Evolutionary conservation across 1,140 invertebrate genomes (phyloP).

Genomic region (Drosophila truncata): DNA sequence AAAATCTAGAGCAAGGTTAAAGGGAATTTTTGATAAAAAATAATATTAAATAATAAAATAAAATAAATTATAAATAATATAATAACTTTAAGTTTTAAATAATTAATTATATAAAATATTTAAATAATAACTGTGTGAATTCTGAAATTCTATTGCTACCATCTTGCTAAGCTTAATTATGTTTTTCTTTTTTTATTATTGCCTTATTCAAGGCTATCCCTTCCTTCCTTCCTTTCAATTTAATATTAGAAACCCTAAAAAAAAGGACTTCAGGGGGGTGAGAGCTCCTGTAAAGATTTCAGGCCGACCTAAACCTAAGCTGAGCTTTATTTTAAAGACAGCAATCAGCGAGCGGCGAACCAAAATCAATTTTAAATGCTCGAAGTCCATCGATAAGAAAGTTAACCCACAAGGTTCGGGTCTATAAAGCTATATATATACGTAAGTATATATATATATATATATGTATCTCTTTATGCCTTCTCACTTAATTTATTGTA

Average conservation of each 20-base stretch:
- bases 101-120: not conserved
- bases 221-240: not conserved
- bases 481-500: slow-evolving; percentile 84
- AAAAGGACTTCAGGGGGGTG: not conserved
- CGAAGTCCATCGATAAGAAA: slow-evolving; percentile 46
- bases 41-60: too few species aligned
- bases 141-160: too few species aligned
- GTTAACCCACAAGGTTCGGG: slow-evolving; percentile 18
- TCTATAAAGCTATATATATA: slow-evolving; percentile 1
- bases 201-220: not conserved
- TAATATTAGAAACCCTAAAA: slow-evolving; percentile 3
- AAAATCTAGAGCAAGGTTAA: too few species aligned
- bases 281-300: not conserved
- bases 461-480: slow-evolving; percentile 72
- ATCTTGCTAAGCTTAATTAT: not conserved
- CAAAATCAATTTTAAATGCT: slow-evolving; percentile 20
- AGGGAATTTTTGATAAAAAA: too few species aligned
- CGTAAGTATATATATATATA: slow-evolving; percentile 29
- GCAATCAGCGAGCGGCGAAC: not conserved
- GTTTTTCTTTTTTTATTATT: not conserved
- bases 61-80: too few species aligned
- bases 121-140: not conserved
- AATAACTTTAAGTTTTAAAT: not conserved
- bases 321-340: slow-evolving; percentile 4
- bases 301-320: too few species aligned